Evolutionary conservation across 1,140 invertebrate genomes (phyloP), one percentile per base, ranked within the genome.

Genomic region (Drosophila lacteicornis): DNA sequence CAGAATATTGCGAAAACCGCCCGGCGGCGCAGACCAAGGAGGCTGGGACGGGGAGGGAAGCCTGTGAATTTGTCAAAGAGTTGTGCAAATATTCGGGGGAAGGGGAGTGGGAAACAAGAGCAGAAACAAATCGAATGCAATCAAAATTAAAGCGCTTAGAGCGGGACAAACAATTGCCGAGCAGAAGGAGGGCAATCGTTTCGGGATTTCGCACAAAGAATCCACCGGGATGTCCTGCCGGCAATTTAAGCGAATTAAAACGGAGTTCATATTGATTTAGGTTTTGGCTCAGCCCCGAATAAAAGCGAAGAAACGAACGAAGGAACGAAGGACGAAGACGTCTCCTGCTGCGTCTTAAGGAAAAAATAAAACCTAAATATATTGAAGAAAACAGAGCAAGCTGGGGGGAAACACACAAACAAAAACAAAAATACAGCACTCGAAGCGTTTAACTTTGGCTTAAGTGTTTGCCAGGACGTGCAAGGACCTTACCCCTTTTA

Each of bases 111-210:
- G 40, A 74, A 59, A 63, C 66, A 62, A 69, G 59, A 82, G 53
- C 77, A 82, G 59, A 75, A 86, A 88, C 85, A 87, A 88, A 88
- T 88, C 85, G 85, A 91, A 85, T 85, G 86, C 82, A 90, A 90
- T 90, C 85, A 91, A 90, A 90, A 91, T 85, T 90, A 91, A 90
- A 90, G 85, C 85, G 85, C 86, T 90, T 90, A 78, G 87, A 90
- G 79, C 51, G 61, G 70, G 67, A 51, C 69, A 90, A 87, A 88
- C 85, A 90, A 88, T 82, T 62, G 81, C 68, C 43, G 53, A 79
- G 61, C 63, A 75, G 49, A 57, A 75, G 53, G 45, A 56, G 63
- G 62, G 60, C 55, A 84, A 88, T 90, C 80, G 80, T 90, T 90
- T 75, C 62, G 80, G 79, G 66, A 85, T 79, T 90, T 85, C 67